Conservation (phyloP, 2,797 vertebrate genomes). For the Peromyscus eremicus region DNA sequence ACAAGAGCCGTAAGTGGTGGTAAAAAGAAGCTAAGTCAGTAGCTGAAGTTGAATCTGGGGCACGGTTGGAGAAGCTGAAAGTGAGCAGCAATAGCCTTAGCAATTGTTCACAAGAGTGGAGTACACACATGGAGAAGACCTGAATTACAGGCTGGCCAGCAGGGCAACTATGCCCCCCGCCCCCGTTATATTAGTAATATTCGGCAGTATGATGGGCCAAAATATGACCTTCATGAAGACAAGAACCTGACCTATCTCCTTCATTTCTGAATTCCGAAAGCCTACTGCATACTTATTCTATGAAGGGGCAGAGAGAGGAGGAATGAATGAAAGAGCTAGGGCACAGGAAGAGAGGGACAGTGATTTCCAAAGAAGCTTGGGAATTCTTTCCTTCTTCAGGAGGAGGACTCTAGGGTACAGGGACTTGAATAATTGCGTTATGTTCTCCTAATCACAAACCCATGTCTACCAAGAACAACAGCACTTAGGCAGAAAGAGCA, state of each 20-base stretch:
- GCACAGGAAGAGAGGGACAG: background rate
- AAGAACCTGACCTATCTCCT: background rate
- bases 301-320: too few relatives aligned
- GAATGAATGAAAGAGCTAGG: background rate
- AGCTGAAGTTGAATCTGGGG: background rate
- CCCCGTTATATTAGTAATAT: background rate
- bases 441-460: background rate
- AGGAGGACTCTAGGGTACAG: background rate
- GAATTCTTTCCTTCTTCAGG: background rate
- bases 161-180: background rate
- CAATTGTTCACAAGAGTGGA: rapidly evolving
- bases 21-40: background rate
- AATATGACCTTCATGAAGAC: background rate
- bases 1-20: background rate
- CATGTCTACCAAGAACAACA: background rate
- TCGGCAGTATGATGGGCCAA: background rate
- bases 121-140: background rate
- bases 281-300: too few relatives aligned
- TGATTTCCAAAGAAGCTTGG: too few relatives aligned
- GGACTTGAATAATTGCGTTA: background rate
- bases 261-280: background rate
- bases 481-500: background rate
- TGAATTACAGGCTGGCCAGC: background rate
- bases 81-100: background rate
- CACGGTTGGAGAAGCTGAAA: background rate